These are phyloP conservation scores for Scaptomyza flava DNA, from an alignment of 2,888 invertebrate genomes.

Conservation along the genomic window DNA sequence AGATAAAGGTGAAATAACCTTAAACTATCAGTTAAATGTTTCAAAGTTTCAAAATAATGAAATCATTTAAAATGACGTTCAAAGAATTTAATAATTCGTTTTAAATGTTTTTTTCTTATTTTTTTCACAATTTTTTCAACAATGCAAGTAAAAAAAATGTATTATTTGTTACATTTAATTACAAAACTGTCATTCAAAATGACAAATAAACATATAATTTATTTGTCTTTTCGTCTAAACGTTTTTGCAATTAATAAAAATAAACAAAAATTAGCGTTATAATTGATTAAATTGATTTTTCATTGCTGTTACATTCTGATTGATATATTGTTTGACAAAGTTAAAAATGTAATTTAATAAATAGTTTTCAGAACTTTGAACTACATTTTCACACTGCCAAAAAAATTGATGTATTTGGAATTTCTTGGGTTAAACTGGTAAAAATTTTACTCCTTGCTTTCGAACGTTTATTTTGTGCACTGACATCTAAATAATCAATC, in stretches of 20 bases:
- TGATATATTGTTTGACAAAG: background rate
- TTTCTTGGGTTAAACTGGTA: background rate
- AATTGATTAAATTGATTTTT: background rate
- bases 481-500: slow-evolving; percentile 60
- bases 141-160: no score
- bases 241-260: background rate
- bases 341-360: background rate
- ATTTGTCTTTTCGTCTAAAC: background rate
- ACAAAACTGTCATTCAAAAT: background rate
- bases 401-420: background rate
- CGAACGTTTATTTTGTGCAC: background rate
- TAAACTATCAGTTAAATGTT: background rate
- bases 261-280: background rate
- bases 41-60: no score
- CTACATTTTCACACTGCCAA: background rate
- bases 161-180: no score
- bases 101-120: no score
- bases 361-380: background rate
- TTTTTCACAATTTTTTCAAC: no score
- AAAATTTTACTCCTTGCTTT: no score
- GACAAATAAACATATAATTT: background rate
- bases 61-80: no score
- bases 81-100: no score
- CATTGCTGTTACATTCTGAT: background rate
- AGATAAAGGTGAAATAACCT: background rate